Base-by-base conservation (phyloP, 1,140 invertebrate genomes). In the Drosophila hydei region DNA sequence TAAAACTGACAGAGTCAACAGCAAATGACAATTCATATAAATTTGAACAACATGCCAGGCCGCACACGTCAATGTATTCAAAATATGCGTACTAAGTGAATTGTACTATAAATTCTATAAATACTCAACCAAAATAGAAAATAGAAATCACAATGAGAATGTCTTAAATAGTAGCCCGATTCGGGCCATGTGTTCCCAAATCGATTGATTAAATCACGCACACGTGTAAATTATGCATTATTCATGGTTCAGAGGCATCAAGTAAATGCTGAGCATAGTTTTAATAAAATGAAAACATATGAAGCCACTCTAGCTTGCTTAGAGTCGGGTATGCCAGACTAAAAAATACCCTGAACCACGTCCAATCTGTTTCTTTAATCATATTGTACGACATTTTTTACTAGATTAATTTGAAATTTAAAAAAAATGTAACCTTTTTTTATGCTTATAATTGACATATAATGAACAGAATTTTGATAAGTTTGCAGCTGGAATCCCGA, bases 71-170 rank as follows among this genome's bases (percentile, higher is more conserved):
- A 71, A 62, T 84, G 47, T 64, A 50, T 40, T 70, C 73, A 61
- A 74, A 79, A 79, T 67, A 68, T 79, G 80, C 80, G 80, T 71
- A 67, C 56, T 70, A 74, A 73, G 72, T 79, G 67, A 72, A 40
- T 43, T 27, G 40, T 52, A 47, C 21, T 43, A 62, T 62, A 69
- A 33, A 71, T 60, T 64, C 60, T 79, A 79, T 65, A 74, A 72
- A 79, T 71, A 80, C 38, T 21, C 40, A 30, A 43, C 33, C 43
- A 12, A 30, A n/a, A n/a, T n/a, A n/a, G n/a, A n/a, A 52, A 54
- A 61, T 59, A 73, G 43, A 65, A 59, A 45, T 48, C 43, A 47
- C 47, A 62, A 62, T 68, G 36, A 16, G 21, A 51, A 42, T 48
- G 56, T 21, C 48, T 33, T 42, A 18, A 27, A 50, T 59, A 65